Base-by-base conservation (phyloP, 2,113 vertebrate species). In the Halcyon senegalensis region DNA sequence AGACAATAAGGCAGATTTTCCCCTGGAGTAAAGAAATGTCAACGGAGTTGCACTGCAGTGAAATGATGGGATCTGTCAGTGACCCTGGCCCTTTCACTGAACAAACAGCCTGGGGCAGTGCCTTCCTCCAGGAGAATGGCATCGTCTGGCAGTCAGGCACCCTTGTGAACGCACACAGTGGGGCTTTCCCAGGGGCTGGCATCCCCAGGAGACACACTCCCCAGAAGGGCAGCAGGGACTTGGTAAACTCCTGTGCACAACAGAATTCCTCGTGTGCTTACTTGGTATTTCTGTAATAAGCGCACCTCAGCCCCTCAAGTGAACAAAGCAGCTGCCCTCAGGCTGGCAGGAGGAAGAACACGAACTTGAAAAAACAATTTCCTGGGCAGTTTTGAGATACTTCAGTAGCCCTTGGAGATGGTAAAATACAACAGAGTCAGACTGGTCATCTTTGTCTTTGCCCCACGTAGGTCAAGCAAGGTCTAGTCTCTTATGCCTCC, bases 41-140 rank as follows among this genome's bases (percentile, higher is more conserved):
- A 95, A 11, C 93, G 84, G 87, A 83, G 94, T 92, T 82, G 80
- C 89, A 85, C 62, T 84, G 82, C 87, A 87, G 79, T 16, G 87
- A 94, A 96, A 67, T 94, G 84, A 96, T 89, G 86, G 67, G 41
- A 79, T 89, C 91, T 95, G 93, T 76, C 89, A 91, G 62, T 93
- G 91, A 94, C 88, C 92, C 82, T 91, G 86, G 92, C 90, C 95
- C 96, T 96, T 96, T 97, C 95, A 95, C 96, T 95, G 95, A 96
- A 53, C 81, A 94, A 96, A 94, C 70, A 94, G 90, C 95, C 89
- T 0, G 0, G 44, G 74, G 92, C 87, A 92, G 62, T 0, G 50
- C 87, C 92, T 63, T 87, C 74, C 86, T 89, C 31, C 59, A 82
- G 94, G 95, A 95, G 89, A 95, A 93, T 79, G 80, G 92, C 83